Base-by-base conservation (phyloP, 2,888 invertebrate genomes). In the Epirrhoe alternata region DNA sequence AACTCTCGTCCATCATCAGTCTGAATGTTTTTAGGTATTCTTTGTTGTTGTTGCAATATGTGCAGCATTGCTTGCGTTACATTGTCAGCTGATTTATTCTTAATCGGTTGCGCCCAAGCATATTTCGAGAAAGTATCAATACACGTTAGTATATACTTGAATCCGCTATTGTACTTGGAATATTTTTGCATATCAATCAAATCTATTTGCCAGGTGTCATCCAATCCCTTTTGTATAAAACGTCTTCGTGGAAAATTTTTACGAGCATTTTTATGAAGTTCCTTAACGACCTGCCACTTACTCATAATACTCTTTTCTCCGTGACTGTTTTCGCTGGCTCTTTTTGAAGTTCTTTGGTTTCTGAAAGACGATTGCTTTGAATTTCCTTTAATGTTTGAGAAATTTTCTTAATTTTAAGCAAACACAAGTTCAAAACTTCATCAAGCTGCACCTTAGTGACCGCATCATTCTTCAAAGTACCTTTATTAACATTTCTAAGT, bases 151-250 rank as follows among this genome's bases (percentile, higher is more conserved):
- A 54, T 54, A 35, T 54, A 56, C n/a, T 56, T 56, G 12, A 56
- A 56, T 0, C 52, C 56, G 1, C 31, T 8, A 56, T 65, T 65
- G 6, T n/a, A 16, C n/a, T 61, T 61, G 10, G 53, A 64, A 30
- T 58, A 31, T 35, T 42, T 47, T 58, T 69, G 71, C 67, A 70
- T 64, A 55, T 71, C 79, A 60, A 74, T 83, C 14, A 87, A 77
- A 79, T 88, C 86, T 14, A 81, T 80, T 76, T 88, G 87, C 85
- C 83, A 86, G 8, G 85, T 74, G 70, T 88, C 84, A 74, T 86
- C 79, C 10, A 86, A 69, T 58, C 81, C 83, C 64, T 81, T 80
- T 38, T 83, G 74, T 33, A 81, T 75, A 33, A 83, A 82, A 51
- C 69, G 65, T 56, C 85, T 73, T 33, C 84, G 72, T 42, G 72